These are phyloP conservation scores for Zaprionus taronus DNA, from an alignment of 1,140 invertebrate genomes.

Conservation along the genomic window DNA sequence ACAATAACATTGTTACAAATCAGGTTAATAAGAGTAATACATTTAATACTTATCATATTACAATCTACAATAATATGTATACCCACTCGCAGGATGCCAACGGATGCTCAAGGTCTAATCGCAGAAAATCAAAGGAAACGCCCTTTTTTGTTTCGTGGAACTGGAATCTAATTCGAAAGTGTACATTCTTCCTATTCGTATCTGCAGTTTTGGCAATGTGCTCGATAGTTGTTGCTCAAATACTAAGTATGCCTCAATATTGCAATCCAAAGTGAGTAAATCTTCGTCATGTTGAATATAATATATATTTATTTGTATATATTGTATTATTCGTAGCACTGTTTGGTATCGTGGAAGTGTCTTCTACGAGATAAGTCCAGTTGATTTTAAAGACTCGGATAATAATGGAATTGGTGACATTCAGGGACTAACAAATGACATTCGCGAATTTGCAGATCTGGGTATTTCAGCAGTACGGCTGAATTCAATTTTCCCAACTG, in stretches of 20 bases:
- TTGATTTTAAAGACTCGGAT: constrained; percentile 91
- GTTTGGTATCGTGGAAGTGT: constrained; percentile 93
- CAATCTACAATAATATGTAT: background rate
- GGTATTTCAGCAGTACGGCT: constrained; percentile 89
- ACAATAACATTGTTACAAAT: constrained; percentile 74
- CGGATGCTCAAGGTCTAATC: constrained; percentile 85
- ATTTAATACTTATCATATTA: background rate
- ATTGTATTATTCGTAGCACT: constrained; percentile 56
- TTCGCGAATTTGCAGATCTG: constrained; percentile 87
- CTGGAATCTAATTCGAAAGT: constrained; percentile 90
- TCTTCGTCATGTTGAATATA: no score
- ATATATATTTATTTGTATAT: no score
- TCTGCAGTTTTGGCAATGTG: constrained; percentile 89
- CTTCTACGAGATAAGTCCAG: constrained; percentile 93
- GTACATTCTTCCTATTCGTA: constrained; percentile 89
- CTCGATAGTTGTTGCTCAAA: constrained; percentile 89
- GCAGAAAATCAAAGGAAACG: constrained; percentile 60
- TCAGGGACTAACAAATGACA: constrained; percentile 87
- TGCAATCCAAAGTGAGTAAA: constrained; percentile 87
- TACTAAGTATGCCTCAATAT: constrained; percentile 88
- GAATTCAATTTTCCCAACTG: constrained; percentile 88
- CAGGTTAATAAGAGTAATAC: constrained; percentile 66
- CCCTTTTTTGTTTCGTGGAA: constrained; percentile 91
- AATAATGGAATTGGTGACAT: constrained; percentile 91
- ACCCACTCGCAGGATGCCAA: constrained; percentile 84